Conservation (phyloP, 2,888 invertebrate species). For the Cosmia pyralina region DNA sequence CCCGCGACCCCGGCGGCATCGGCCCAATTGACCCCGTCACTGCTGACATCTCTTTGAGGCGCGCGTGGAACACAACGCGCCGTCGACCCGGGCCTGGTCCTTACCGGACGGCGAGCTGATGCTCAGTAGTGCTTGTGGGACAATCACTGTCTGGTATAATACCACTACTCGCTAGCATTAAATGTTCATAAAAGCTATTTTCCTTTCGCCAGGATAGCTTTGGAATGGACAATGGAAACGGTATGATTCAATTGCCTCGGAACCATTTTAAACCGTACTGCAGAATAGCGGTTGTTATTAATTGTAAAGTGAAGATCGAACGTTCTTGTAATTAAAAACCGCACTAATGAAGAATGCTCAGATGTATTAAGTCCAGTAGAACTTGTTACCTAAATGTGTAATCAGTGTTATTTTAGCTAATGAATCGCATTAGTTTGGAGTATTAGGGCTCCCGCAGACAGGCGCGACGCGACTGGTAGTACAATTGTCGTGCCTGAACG, state of each 20-base stretch:
- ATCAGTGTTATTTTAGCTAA: too few species aligned
- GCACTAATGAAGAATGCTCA: background rate
- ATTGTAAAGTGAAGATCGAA: constrained; percentile 3
- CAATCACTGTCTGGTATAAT: background rate
- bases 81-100: too few species aligned
- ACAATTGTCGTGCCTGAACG: too few species aligned
- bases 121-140: background rate
- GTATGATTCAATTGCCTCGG: constrained; percentile 1
- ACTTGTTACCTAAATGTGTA: background rate
- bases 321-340: background rate
- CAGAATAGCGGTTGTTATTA: constrained; percentile 1
- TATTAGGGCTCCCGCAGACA: background rate
- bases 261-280: constrained; percentile 12
- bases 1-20: too few species aligned
- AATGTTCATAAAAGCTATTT: constrained; percentile 11
- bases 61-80: too few species aligned
- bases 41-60: too few species aligned
- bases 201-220: background rate
- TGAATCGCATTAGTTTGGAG: background rate
- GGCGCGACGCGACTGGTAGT: too few species aligned
- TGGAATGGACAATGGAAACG: constrained; percentile 8
- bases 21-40: too few species aligned
- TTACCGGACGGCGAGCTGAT: too few species aligned
- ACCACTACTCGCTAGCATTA: background rate
- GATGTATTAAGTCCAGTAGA: background rate